Percentiles rank a stretch among this genome's conserved stretches.
These are phyloP conservation scores for Petroica traversi DNA, from an alignment of 2,113 vertebrate genomes.

Conservation along the genomic window DNA sequence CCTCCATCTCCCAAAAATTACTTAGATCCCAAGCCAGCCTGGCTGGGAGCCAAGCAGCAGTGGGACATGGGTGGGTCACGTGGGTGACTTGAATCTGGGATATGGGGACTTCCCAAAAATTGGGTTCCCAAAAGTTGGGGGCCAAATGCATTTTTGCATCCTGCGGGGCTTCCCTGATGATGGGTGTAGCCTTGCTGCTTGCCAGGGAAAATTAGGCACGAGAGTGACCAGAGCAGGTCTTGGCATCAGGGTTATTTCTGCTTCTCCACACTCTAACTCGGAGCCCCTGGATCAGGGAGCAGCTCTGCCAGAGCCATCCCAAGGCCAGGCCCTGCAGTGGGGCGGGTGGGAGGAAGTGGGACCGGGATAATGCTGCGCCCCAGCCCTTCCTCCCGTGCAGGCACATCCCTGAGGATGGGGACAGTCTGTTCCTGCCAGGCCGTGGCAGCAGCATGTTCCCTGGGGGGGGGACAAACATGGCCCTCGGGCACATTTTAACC, in stretches of 20 bases:
- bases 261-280: not conserved
- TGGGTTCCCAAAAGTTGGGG: not conserved
- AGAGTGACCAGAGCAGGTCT: not conserved
- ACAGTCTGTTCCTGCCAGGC: not conserved
- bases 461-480: fast-evolving
- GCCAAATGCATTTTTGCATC: not conserved
- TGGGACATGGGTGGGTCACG: not conserved
- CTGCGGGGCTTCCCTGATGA: not conserved
- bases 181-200: not conserved
- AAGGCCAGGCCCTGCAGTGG: not conserved
- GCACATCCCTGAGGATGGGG: not conserved
- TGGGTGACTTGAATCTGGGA: not conserved
- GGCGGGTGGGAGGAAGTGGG: not conserved
- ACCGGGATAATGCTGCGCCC: not conserved
- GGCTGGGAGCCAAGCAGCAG: not conserved
- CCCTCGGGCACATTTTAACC: not conserved
- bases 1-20: not conserved
- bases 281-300: not conserved
- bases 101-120: not conserved
- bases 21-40: not conserved
- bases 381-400: constrained; percentile 25
- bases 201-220: not conserved
- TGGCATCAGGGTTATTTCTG: not conserved
- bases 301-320: not conserved
- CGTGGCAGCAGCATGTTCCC: not conserved